Base-by-base conservation (phyloP, 2,113 vertebrate species). In the Nerophis lumbriciformis region DNA sequence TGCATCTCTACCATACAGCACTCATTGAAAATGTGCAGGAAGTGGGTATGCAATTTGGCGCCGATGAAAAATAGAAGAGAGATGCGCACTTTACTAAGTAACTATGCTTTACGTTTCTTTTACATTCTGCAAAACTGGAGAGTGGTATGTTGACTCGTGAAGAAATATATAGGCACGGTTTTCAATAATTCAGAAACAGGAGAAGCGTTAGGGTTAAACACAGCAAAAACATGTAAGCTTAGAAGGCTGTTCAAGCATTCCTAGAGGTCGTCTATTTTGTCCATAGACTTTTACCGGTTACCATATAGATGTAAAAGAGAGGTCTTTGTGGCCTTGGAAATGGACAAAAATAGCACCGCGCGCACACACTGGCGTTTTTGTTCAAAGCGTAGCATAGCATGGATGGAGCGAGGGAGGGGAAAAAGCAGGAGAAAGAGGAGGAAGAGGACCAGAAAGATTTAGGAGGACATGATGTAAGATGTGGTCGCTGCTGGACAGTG, bases 341-440 rank as follows among this genome's bases (percentile, higher is more conserved):
- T 42, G 77, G 59, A 76, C 83, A 83, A 83, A 87, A 86, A 89
- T 88, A 88, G 81, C 51, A 0, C 49, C 61, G 61, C 68, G 59
- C 67, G 63, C 62, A 68, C 67, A 7, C 39, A 56, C 55, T 68
- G 57, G 65, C 71, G 73, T 84, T 84, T 87, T 86, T 90, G 83
- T 89, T 87, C 82, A 71, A 77, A 72, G 70, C 65, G 48, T 59
- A 53, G 68, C 66, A 73, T 59, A 53, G 68, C 66, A 73, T 68
- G 64, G 72, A 84, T 70, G 57, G 59, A 56, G 72, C 60, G 72
- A 62, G 61, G 28, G 47, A 76, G 62, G 63, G 71, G 74, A 83
- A 75, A 66, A 71, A 81, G 69, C 78, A 71, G 80, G 67, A 48
- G 52, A 59, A 76, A 45, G 60, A 67, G 47, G 66, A 66, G 76